Conservation (phyloP, 2,113 vertebrate species). For the Dunckerocampus dactyliophorus region DNA sequence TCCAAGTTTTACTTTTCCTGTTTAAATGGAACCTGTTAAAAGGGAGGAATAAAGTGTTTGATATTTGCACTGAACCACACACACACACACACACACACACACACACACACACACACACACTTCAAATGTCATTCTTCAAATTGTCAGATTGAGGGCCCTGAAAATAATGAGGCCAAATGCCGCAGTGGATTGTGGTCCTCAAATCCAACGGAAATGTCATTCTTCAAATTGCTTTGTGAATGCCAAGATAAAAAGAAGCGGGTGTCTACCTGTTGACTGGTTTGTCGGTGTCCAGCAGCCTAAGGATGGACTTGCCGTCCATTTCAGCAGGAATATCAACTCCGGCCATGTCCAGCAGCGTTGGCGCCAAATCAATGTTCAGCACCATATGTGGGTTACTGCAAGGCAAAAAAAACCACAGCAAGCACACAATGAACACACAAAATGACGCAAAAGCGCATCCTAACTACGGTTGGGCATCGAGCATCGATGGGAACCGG, state of each 20-base stretch:
- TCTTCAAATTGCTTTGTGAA: not conserved
- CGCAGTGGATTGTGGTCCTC: not conserved
- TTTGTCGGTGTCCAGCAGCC: conserved; percentile 84
- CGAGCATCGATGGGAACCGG: too few species aligned
- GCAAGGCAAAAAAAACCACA: conserved; percentile 20
- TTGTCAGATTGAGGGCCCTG: not conserved
- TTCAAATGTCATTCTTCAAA: too few species aligned
- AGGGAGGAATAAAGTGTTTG: conserved; percentile 5
- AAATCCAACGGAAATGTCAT: conserved; percentile 8
- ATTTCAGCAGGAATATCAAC: conserved; percentile 90
- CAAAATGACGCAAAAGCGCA: not conserved
- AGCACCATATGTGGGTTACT: conserved; percentile 92
- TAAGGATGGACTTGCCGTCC: conserved; percentile 97
- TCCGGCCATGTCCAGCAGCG: conserved; percentile 93
- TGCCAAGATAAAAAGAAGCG: not conserved
- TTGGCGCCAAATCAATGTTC: conserved; percentile 93
- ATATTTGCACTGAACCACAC: conserved; percentile 35
- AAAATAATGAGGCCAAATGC: conserved; percentile 5
- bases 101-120: too few species aligned
- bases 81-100: too few species aligned
- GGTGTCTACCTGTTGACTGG: conserved; percentile 83
- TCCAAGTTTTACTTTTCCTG: conserved; percentile 87
- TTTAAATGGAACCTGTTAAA: conserved; percentile 84
- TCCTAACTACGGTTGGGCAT: too few species aligned
- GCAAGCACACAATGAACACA: not conserved